A percentile compares a stretch with the other conserved stretches of the same genome.
Evolutionary conservation across 1,140 invertebrate genomes (phyloP).

Genomic region (Lordiphosa collinella): DNA sequence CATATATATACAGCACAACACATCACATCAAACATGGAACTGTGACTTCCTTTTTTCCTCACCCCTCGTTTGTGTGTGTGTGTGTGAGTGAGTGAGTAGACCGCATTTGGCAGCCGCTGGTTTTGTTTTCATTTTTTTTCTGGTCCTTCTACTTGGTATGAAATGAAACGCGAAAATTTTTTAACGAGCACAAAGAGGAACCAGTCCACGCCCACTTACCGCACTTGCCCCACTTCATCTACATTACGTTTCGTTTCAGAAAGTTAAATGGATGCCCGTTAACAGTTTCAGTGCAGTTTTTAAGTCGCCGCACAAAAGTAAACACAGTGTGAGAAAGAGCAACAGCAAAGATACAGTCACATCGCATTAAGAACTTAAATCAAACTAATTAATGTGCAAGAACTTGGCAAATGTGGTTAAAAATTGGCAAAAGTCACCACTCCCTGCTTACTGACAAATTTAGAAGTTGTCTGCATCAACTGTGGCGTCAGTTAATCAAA

Average conservation of each 20-base stretch:
- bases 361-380: constrained; percentile 67
- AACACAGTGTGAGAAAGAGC: constrained; percentile 24
- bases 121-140: constrained; percentile 16
- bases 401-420: constrained; percentile 49
- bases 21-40: constrained; percentile 48
- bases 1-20: background rate
- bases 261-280: constrained; percentile 70
- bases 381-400: constrained; percentile 69
- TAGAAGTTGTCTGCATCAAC: background rate
- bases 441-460: background rate
- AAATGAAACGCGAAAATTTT: constrained; percentile 75
- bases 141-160: constrained; percentile 45
- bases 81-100: constrained; percentile 24
- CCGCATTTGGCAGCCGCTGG: constrained; percentile 58
- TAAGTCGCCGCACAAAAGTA: constrained; percentile 10
- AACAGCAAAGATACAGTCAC: constrained; percentile 30
- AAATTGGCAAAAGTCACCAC: constrained; percentile 1
- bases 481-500: constrained; percentile 23
- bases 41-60: constrained; percentile 20
- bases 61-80: constrained; percentile 1
- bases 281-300: constrained; percentile 55
- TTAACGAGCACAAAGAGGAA: constrained; percentile 69
- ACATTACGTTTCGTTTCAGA: constrained; percentile 33
- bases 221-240: constrained; percentile 7
- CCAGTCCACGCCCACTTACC: constrained; percentile 21